phyloP scores from a whole-genome alignment of 2,113 vertebrate species.

The Zapus hudsonius region DNA sequence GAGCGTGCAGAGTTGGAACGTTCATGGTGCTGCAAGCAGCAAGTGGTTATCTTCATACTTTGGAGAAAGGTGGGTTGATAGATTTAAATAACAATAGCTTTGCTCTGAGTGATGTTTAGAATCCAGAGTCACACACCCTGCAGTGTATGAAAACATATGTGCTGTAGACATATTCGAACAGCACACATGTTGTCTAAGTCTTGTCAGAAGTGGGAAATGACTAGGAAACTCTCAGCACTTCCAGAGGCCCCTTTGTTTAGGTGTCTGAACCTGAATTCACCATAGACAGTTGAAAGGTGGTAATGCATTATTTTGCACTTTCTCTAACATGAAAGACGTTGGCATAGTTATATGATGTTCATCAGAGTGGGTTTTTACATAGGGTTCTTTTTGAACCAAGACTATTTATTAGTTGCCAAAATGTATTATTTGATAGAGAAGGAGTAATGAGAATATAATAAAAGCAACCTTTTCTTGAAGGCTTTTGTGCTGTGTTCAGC shows the following conservation, averaged over 20 bases:
- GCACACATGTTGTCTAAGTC: background rate
- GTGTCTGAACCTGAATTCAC: background rate
- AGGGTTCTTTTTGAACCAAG: background rate
- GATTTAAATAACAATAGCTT: constrained; percentile 28
- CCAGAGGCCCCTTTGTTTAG: background rate
- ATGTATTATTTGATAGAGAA: constrained; percentile 16
- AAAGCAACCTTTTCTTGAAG: constrained; percentile 29
- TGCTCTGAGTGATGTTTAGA: constrained; percentile 36
- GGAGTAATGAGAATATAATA: background rate
- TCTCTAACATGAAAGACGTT: background rate
- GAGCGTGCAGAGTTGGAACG: background rate
- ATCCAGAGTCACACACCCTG: constrained; percentile 32
- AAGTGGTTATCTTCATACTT: background rate
- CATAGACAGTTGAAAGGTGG: background rate
- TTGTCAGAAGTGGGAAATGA: background rate
- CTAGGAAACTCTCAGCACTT: background rate
- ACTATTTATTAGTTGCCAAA: constrained; percentile 40
- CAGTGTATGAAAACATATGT: background rate
- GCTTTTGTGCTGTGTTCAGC: constrained; percentile 24
- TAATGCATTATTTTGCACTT: background rate
- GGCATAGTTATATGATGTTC: background rate
- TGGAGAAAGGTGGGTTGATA: background rate
- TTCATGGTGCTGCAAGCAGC: background rate
- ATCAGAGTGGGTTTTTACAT: constrained; percentile 17
- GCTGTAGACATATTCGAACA: background rate